Conservation (phyloP, 2,797 vertebrate species). For the Pipistrellus pipistrellus region DNA sequence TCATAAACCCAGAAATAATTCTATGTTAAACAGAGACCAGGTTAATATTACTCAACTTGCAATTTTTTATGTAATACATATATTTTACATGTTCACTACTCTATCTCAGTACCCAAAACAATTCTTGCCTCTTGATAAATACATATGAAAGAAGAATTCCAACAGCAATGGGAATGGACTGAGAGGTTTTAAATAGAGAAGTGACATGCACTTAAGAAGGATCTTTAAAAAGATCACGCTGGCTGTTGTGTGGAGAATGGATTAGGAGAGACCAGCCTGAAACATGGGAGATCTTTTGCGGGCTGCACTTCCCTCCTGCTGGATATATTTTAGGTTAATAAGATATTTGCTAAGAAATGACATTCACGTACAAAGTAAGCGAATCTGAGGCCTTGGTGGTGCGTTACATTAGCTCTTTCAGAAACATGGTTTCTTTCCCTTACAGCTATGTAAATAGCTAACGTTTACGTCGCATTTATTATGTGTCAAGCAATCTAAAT, state of each 20-base stretch:
- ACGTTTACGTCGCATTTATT: not conserved
- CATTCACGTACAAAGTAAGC: not conserved
- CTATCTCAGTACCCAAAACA: not conserved
- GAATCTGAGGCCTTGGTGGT: slow-evolving; percentile 1
- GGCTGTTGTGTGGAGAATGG: not conserved
- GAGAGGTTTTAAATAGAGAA: slow-evolving; percentile 8
- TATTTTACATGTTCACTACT: not conserved
- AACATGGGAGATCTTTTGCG: not conserved
- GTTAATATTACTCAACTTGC: not conserved
- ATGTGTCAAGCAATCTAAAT: not conserved
- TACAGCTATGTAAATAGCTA: not conserved
- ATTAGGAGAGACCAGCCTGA: not conserved
- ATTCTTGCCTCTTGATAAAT: not conserved
- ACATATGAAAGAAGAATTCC: not conserved
- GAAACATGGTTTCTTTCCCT: not conserved
- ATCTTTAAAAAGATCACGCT: not conserved
- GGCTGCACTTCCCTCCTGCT: not conserved
- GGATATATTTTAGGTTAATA: not conserved
- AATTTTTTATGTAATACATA: not conserved
- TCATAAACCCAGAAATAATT: slow-evolving; percentile 29
- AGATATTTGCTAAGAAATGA: not conserved
- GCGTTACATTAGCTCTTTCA: not conserved
- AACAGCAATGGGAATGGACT: not conserved
- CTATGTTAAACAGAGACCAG: not conserved
- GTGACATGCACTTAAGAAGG: not conserved